A percentile compares a stretch with the other conserved stretches of the same genome.
Evolutionary conservation across 1,140 invertebrate species (phyloP).

Genomic region (Paramacrobiotus metropolitanus): DNA sequence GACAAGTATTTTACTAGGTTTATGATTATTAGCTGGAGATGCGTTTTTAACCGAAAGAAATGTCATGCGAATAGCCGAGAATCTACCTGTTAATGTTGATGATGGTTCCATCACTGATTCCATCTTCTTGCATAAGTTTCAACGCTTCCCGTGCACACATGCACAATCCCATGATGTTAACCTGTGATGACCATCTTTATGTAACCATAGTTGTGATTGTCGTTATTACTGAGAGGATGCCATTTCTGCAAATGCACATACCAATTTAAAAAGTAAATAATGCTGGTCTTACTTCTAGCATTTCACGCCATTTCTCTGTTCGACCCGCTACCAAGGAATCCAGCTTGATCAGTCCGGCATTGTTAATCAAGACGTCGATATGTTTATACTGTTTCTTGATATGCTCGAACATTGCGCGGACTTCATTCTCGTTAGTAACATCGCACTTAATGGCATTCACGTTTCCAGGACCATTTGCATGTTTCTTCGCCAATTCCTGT

Average conservation of each 20-base stretch:
- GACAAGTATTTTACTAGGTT: too few species aligned
- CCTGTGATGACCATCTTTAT: conserved; percentile 15
- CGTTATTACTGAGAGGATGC: not conserved
- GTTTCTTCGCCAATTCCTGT: not conserved
- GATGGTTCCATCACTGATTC: conserved; percentile 37
- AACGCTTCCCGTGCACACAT: conserved; percentile 38
- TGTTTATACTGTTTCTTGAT: conserved; percentile 15
- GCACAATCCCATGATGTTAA: conserved; percentile 39
- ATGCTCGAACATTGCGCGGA: conserved; percentile 19
- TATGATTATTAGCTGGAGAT: too few species aligned
- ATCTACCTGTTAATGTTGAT: conserved; percentile 41
- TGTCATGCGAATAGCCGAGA: too few species aligned
- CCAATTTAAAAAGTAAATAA: too few species aligned
- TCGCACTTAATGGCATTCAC: conserved; percentile 19
- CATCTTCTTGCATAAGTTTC: conserved; percentile 36
- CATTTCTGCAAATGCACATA: too few species aligned
- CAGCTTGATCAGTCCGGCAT: conserved; percentile 18
- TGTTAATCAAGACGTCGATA: conserved; percentile 22
- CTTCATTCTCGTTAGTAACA: conserved; percentile 18
- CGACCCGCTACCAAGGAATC: conserved; percentile 19
- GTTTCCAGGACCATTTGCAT: not conserved
- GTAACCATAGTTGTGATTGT: not conserved
- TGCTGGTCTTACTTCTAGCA: not conserved
- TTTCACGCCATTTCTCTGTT: conserved; percentile 22
- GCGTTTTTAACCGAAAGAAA: too few species aligned